Conservation (phyloP, 2,888 invertebrate genomes). For the Spicauda simplicius region DNA sequence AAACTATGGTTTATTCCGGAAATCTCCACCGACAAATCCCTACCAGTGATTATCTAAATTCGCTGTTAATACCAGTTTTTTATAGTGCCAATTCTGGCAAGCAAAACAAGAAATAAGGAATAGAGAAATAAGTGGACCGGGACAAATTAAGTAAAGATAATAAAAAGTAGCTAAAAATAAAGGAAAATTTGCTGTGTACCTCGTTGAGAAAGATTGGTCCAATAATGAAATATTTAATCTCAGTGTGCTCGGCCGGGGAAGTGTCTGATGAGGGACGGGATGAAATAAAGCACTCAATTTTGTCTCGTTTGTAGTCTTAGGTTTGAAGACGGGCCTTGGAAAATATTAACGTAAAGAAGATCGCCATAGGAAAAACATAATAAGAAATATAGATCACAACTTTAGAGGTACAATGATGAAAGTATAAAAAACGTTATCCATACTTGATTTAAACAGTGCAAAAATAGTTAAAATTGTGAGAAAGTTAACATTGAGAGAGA, state of each 20-base stretch:
- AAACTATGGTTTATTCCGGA: too few species aligned
- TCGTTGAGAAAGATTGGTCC: constrained; percentile 32
- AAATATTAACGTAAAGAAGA: constrained; percentile 20
- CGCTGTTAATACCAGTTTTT: too few species aligned
- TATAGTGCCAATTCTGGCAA: too few species aligned
- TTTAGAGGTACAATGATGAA: too few species aligned
- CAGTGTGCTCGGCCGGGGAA: constrained; percentile 13
- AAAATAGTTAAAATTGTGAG: too few species aligned
- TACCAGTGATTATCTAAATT: too few species aligned
- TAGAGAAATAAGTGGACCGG: constrained; percentile 6
- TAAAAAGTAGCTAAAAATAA: constrained; percentile 15
- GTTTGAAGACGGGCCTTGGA: not conserved
- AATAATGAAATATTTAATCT: constrained; percentile 35
- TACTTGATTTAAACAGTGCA: too few species aligned
- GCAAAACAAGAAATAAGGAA: too few species aligned
- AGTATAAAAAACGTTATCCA: too few species aligned
- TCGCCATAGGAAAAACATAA: not conserved
- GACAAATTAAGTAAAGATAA: constrained; percentile 12
- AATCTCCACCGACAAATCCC: too few species aligned
- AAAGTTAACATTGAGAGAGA: too few species aligned
- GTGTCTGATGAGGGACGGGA: constrained; percentile 16
- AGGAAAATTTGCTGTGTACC: constrained; percentile 19
- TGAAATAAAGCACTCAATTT: constrained; percentile 27
- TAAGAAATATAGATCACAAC: too few species aligned
- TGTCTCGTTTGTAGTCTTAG: constrained; percentile 21